phyloP scores from a whole-genome alignment of 2,888 invertebrate species.

The Ariolimax columbianus region DNA sequence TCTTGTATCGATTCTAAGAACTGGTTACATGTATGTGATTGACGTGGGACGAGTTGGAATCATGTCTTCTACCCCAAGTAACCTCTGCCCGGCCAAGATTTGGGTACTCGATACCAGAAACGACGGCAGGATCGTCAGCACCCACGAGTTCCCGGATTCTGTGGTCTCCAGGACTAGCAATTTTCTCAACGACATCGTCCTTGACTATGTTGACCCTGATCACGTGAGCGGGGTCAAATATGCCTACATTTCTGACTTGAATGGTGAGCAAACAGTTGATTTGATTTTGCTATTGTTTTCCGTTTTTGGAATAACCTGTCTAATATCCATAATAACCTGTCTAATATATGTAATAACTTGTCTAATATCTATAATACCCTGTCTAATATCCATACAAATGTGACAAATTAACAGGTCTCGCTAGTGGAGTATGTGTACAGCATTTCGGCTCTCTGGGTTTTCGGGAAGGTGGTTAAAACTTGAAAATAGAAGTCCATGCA shows the following conservation, averaged over 20 bases:
- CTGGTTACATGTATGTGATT: constrained; percentile 67
- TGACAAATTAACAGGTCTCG: too few species aligned
- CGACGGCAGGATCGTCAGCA: constrained; percentile 49
- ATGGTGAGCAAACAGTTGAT: constrained; percentile 38
- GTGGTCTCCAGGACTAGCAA: constrained; percentile 48
- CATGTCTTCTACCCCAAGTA: constrained; percentile 38
- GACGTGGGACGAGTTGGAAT: constrained; percentile 61
- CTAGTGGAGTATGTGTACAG: too few species aligned
- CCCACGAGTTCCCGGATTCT: constrained; percentile 40
- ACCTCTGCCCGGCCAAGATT: constrained; percentile 69
- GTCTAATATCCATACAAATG: too few species aligned
- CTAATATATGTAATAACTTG: too few species aligned
- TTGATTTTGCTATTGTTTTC: background rate
- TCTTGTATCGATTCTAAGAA: constrained; percentile 24
- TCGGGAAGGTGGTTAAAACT: too few species aligned
- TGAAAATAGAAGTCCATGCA: too few species aligned
- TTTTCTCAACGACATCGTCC: constrained; percentile 68
- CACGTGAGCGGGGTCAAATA: constrained; percentile 57
- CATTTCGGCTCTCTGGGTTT: too few species aligned
- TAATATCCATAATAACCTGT: too few species aligned
- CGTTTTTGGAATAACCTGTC: too few species aligned
- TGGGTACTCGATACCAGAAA: constrained; percentile 42
- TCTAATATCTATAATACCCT: too few species aligned
- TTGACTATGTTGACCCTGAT: constrained; percentile 58
- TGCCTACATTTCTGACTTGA: constrained; percentile 66